Percentiles rank a stretch among this genome's conserved stretches.
These are phyloP conservation scores for Zophobas morio DNA, from an alignment of 1,140 invertebrate species.

Conservation along the genomic window DNA sequence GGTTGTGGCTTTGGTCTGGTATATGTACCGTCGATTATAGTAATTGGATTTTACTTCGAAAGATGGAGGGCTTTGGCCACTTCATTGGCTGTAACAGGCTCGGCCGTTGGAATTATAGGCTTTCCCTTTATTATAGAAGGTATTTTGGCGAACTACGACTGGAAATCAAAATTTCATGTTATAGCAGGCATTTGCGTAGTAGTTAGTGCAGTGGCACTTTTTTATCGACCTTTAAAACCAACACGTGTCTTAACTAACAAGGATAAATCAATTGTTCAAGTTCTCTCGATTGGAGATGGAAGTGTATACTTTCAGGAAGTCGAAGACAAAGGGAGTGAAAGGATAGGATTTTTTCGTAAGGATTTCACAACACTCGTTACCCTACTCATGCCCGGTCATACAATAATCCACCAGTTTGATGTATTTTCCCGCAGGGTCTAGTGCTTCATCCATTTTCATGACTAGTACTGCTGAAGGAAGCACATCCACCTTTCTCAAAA, in stretches of 20 bases:
- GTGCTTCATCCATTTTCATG: conserved; percentile 10
- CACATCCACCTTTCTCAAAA: conserved; percentile 10
- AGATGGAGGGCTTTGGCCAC: conserved; percentile 83
- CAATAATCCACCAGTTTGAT: conserved; percentile 14
- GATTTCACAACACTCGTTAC: conserved; percentile 35
- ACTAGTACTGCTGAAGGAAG: conserved; percentile 13
- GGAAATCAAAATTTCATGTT: conserved; percentile 70
- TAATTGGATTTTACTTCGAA: conserved; percentile 88
- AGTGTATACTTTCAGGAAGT: background rate
- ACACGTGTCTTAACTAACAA: conserved; percentile 36
- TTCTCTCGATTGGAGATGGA: too few species aligned
- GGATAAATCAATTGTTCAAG: conserved; percentile 30
- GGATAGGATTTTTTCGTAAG: conserved; percentile 31
- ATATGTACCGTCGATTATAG: conserved; percentile 87
- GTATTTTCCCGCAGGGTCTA: background rate
- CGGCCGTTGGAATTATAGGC: conserved; percentile 82
- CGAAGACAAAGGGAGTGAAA: conserved; percentile 13
- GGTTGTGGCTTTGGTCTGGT: conserved; percentile 91
- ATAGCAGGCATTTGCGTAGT: conserved; percentile 66
- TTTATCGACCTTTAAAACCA: conserved; percentile 55
- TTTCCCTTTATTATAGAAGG: conserved; percentile 73
- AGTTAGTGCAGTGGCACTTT: conserved; percentile 51
- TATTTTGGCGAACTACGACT: conserved; percentile 70
- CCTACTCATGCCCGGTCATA: conserved; percentile 29
- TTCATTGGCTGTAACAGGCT: conserved; percentile 84